Conservation (phyloP, 2,888 invertebrate species). For the Clunio marinus region DNA sequence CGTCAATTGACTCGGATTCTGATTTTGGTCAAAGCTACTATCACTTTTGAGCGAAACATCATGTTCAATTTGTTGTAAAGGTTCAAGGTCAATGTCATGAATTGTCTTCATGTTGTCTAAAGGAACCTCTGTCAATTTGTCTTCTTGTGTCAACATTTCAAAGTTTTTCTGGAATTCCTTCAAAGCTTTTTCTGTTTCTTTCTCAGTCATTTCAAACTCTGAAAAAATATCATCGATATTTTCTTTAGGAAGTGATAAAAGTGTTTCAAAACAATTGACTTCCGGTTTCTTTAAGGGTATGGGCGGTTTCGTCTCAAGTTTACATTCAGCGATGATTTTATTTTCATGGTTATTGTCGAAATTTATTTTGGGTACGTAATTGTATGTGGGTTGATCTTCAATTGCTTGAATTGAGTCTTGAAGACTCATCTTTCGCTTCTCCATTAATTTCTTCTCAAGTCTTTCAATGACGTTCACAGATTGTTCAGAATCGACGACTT, state of each 20-base stretch:
- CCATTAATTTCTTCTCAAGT: neutral
- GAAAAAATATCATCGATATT: slow-evolving; percentile 27
- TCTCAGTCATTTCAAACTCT: slow-evolving; percentile 26
- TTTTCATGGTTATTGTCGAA: neutral
- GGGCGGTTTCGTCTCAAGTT: neutral
- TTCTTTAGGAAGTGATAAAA: slow-evolving; percentile 10
- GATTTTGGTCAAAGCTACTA: too few species aligned
- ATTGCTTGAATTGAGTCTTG: neutral
- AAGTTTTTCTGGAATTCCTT: slow-evolving; percentile 14
- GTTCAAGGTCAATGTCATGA: neutral
- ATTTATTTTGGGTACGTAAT: slow-evolving; percentile 1
- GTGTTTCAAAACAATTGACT: neutral
- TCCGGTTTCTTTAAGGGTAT: neutral
- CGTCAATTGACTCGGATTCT: too few species aligned
- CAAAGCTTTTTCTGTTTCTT: slow-evolving; percentile 12
- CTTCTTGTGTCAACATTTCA: neutral
- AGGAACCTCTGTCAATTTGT: too few species aligned
- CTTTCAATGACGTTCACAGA: slow-evolving; percentile 3
- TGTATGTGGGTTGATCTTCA: neutral
- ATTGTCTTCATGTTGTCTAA: too few species aligned
- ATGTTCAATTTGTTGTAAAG: neutral
- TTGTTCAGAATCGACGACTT: neutral
- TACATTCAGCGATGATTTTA: neutral
- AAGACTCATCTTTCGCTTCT: neutral
- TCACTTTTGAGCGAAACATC: too few species aligned